Conservation (phyloP, 2,888 invertebrate species). For the Ephialtes manifestator region DNA sequence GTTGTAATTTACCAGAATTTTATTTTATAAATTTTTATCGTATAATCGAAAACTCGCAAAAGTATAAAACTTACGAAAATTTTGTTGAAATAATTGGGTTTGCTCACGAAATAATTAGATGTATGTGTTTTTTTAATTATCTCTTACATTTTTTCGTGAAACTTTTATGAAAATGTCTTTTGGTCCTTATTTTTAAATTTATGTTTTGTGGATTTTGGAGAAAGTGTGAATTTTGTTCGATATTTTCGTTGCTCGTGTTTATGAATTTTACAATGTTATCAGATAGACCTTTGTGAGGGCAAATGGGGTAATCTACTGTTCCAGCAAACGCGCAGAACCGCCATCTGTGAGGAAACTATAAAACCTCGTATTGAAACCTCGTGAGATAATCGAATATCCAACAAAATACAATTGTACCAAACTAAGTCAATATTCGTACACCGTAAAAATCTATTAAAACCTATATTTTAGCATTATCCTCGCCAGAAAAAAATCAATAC, state of each 20-base stretch:
- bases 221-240: not conserved
- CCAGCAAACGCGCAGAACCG: not conserved
- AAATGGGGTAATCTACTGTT: conserved; percentile 6
- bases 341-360: conserved; percentile 5
- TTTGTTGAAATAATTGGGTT: too few relatives aligned
- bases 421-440: not conserved
- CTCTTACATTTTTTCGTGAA: too few relatives aligned
- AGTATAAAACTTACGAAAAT: too few relatives aligned
- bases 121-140: too few relatives aligned
- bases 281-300: not conserved
- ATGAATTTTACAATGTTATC: not conserved
- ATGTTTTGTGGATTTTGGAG: not conserved
- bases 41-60: too few relatives aligned
- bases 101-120: too few relatives aligned
- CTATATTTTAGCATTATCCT: not conserved
- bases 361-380: not conserved
- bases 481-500: not conserved
- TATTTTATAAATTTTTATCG: too few relatives aligned
- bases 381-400: not conserved
- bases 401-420: conserved; percentile 4
- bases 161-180: too few relatives aligned
- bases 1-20: too few relatives aligned
- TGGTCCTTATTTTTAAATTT: too few relatives aligned
- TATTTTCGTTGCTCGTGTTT: not conserved
- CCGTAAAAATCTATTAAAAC: not conserved